Percentiles rank a stretch among this genome's conserved stretches.
Evolutionary conservation across 2,113 vertebrate genomes (phyloP).

Genomic region (Ciconia boyciana): DNA sequence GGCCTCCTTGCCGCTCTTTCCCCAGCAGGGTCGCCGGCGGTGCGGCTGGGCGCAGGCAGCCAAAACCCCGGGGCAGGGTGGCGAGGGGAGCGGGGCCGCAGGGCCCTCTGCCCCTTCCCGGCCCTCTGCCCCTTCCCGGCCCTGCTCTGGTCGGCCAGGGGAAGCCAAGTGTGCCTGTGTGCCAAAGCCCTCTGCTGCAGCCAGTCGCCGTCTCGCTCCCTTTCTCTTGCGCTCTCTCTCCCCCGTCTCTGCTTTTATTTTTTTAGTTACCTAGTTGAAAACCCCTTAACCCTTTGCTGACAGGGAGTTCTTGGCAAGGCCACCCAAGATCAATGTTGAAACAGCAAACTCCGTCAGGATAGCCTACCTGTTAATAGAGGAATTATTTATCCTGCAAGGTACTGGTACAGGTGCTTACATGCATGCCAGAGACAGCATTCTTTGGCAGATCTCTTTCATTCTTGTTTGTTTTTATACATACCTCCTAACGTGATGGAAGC

Average conservation of each 20-base stretch:
- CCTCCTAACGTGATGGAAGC: background rate
- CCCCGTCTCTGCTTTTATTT: background rate
- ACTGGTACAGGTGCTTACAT: background rate
- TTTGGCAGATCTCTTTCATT: background rate
- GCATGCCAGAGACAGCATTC: background rate
- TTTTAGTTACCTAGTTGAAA: background rate
- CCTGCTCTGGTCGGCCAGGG: too few relatives aligned
- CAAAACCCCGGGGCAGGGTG: background rate
- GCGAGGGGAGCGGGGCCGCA: fast-evolving
- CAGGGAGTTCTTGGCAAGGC: background rate
- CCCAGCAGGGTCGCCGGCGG: too few relatives aligned
- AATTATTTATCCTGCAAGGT: background rate
- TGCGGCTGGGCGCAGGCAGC: fast-evolving
- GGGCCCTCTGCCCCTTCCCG: background rate
- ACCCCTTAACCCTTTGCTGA: background rate
- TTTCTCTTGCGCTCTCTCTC: too few relatives aligned
- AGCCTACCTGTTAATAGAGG: background rate
- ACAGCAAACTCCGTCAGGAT: background rate
- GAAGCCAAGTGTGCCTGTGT: fast-evolving
- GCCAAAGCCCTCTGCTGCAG: fast-evolving
- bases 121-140: background rate
- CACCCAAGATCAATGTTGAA: background rate
- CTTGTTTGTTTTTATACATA: background rate
- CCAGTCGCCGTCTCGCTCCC: fast-evolving
- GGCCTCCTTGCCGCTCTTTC: too few relatives aligned